phyloP scores from a whole-genome alignment of 2,888 invertebrate genomes.

The Polymixis lichenea region DNA sequence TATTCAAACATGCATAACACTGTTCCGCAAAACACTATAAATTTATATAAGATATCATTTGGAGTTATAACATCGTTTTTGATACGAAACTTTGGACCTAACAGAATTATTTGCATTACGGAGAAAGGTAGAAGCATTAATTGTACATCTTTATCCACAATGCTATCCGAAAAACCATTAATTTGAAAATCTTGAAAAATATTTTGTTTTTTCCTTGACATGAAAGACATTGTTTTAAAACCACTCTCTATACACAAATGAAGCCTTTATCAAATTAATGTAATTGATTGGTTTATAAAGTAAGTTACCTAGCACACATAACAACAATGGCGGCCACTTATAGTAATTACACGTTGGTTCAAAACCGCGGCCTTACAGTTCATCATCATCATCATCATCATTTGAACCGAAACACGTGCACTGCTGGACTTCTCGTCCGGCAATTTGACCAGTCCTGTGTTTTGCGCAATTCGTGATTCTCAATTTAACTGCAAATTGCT shows the following conservation, averaged over 20 bases:
- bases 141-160: conserved; percentile 24
- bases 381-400: background rate
- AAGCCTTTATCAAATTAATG: background rate
- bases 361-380: background rate
- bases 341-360: background rate
- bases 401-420: too few species aligned
- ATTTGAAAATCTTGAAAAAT: background rate
- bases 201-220: background rate
- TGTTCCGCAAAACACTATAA: conserved; percentile 13
- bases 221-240: background rate
- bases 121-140: conserved; percentile 7
- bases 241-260: background rate
- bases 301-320: background rate
- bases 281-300: background rate
- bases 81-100: conserved; percentile 17
- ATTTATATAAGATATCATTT: conserved; percentile 14
- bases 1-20: background rate
- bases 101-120: background rate
- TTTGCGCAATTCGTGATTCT: too few species aligned
- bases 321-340: background rate
- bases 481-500: too few species aligned
- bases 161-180: background rate
- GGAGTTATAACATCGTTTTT: background rate
- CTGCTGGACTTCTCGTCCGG: too few species aligned
- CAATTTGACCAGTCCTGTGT: too few species aligned